Conservation (phyloP, 2,797 vertebrate genomes). For the Meriones psammophilus region DNA sequence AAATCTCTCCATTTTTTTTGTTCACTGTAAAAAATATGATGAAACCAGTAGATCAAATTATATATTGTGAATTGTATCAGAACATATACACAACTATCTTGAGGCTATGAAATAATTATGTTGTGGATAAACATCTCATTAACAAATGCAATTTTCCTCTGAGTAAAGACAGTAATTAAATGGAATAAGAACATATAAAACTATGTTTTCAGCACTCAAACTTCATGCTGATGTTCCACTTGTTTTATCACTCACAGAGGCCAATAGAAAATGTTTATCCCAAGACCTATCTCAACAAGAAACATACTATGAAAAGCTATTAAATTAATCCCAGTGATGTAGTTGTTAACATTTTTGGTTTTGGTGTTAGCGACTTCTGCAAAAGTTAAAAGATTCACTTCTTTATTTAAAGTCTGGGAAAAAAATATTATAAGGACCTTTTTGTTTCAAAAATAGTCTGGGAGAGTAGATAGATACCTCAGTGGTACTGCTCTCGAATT, state of each 20-base stretch:
- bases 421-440: conserved; percentile 60
- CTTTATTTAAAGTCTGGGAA: conserved; percentile 93
- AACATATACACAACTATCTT: conserved; percentile 48
- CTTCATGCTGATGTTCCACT: neutral
- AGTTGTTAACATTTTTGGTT: conserved; percentile 94
- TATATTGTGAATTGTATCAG: conserved; percentile 29
- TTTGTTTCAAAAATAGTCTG: neutral
- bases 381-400: conserved; percentile 91
- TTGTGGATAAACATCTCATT: conserved; percentile 40
- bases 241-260: conserved; percentile 25
- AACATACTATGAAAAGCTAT: conserved; percentile 94
- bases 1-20: conserved; percentile 9
- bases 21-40: conserved; percentile 45
- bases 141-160: conserved; percentile 54
- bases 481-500: neutral
- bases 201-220: neutral
- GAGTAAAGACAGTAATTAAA: conserved; percentile 58
- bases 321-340: conserved; percentile 95
- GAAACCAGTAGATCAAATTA: conserved; percentile 12
- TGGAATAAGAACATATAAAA: conserved; percentile 30
- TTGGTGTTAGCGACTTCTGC: conserved; percentile 95
- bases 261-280: conserved; percentile 89
- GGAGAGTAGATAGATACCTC: neutral
- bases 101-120: conserved; percentile 44
- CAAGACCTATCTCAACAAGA: conserved; percentile 94